phyloP scores from a whole-genome alignment of 2,888 invertebrate genomes.

The Drosophila phalerata region DNA sequence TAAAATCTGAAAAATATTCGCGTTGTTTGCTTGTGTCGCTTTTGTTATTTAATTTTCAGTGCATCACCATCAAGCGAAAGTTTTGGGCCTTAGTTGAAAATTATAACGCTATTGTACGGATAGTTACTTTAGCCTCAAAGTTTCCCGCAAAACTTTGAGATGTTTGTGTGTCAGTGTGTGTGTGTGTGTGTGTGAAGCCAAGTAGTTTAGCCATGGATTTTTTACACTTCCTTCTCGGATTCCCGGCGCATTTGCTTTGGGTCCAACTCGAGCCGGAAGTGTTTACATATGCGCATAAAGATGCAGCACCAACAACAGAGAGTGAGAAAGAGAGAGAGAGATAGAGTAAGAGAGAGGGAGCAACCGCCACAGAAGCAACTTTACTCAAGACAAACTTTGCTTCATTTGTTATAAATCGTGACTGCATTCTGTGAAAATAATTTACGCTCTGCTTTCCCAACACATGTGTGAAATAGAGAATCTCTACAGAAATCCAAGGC shows the following conservation, averaged over 20 bases:
- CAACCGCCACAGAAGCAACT: slow-evolving; percentile 17
- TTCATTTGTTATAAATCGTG: slow-evolving; percentile 69
- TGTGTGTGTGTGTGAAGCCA: slow-evolving; percentile 10
- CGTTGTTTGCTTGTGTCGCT: slow-evolving; percentile 7
- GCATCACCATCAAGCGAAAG: slow-evolving; percentile 56
- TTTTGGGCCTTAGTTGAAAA: slow-evolving; percentile 62
- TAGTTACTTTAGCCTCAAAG: slow-evolving; percentile 35
- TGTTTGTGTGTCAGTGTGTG: slow-evolving; percentile 38
- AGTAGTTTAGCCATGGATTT: slow-evolving; percentile 59
- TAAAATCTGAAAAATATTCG: not conserved
- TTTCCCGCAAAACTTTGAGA: slow-evolving; percentile 51
- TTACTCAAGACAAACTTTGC: slow-evolving; percentile 55
- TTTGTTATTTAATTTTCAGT: slow-evolving; percentile 39
- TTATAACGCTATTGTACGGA: slow-evolving; percentile 65
- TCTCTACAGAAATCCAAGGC: not conserved
- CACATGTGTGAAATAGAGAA: not conserved
- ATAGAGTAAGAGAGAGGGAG: not conserved
- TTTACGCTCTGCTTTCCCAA: slow-evolving; percentile 58
- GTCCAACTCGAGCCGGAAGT: slow-evolving; percentile 64
- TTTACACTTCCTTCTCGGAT: slow-evolving; percentile 40
- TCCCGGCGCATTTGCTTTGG: slow-evolving; percentile 29
- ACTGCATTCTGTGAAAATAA: slow-evolving; percentile 64
- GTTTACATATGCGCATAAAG: slow-evolving; percentile 81
- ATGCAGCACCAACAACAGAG: slow-evolving; percentile 49
- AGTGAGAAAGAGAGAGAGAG: not conserved